phyloP scores from a whole-genome alignment of 2,113 vertebrate genomes.

The Cephalopholis sonnerati region DNA sequence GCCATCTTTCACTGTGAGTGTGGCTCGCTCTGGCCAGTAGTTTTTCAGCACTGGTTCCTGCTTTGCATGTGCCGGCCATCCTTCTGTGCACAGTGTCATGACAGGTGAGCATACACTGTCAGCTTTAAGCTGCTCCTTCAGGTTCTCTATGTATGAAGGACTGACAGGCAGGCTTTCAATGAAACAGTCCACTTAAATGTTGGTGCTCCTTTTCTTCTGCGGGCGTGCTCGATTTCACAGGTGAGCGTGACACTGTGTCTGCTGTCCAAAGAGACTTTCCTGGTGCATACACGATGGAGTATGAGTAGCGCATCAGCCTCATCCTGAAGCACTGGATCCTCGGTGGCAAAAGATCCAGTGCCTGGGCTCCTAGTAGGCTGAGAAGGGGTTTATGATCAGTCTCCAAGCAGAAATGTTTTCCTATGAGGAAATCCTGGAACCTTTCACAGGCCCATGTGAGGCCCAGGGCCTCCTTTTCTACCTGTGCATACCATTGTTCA shows the following conservation, averaged over 20 bases:
- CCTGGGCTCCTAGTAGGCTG: too few species aligned
- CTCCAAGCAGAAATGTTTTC: too few species aligned
- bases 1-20: constrained; percentile 26
- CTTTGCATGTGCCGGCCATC: constrained; percentile 15
- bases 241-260: neutral
- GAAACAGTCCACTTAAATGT: neutral
- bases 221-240: neutral
- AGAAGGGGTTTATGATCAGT: too few species aligned
- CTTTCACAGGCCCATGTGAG: too few species aligned
- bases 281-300: fast-evolving
- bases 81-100: neutral
- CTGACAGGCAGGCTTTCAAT: neutral
- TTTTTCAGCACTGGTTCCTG: constrained; percentile 1
- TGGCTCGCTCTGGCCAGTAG: constrained; percentile 8
- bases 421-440: too few species aligned
- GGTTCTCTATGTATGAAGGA: fast-evolving
- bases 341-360: too few species aligned
- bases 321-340: too few species aligned
- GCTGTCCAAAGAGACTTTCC: neutral
- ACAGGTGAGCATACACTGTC: neutral
- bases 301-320: neutral
- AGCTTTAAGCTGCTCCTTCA: neutral
- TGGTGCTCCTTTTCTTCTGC: neutral
- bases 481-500: fast-evolving
- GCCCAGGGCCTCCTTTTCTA: too few species aligned